Evolutionary conservation across 2,797 vertebrate genomes (phyloP).

Genomic region (Hippopotamyrus pictus): DNA sequence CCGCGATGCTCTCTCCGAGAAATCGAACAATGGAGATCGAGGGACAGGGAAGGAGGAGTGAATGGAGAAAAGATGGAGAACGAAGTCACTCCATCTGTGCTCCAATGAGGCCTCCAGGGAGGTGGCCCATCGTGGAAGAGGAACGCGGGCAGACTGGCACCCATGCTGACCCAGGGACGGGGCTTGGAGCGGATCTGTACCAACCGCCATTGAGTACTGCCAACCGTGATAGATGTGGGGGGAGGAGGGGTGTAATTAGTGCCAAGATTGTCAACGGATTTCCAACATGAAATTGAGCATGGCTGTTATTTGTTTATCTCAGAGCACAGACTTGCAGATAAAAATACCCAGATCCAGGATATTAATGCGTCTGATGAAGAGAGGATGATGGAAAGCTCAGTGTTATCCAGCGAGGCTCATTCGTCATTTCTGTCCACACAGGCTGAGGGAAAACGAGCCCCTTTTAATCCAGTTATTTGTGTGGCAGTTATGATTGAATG

Average conservation of each 20-base stretch:
- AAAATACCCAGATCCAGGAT: slow-evolving; percentile 1
- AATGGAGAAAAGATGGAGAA: not conserved
- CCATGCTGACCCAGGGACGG: not conserved
- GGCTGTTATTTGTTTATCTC: slow-evolving; percentile 9
- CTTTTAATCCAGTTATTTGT: slow-evolving; percentile 15
- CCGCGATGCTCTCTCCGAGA: not conserved
- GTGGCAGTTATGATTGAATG: not conserved
- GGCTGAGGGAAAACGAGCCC: not conserved
- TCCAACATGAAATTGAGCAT: slow-evolving; percentile 28
- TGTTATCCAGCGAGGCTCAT: slow-evolving; percentile 26
- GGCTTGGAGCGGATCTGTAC: slow-evolving; percentile 6
- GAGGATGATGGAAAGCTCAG: slow-evolving; percentile 29
- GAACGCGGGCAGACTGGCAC: not conserved
- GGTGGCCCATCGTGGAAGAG: not conserved
- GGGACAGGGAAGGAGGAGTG: not conserved
- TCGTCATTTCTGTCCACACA: not conserved
- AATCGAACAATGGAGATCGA: not conserved
- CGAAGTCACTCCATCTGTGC: slow-evolving; percentile 1
- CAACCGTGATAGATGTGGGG: not conserved
- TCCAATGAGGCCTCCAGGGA: not conserved
- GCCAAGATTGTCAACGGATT: slow-evolving; percentile 23
- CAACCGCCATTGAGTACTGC: not conserved
- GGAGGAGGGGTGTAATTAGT: not conserved
- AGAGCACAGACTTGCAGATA: not conserved
- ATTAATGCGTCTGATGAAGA: not conserved